A percentile compares a stretch with the other conserved stretches of the same genome.
Conservation (phyloP, 1,140 invertebrate genomes). For the Brachystomella parvula region DNA sequence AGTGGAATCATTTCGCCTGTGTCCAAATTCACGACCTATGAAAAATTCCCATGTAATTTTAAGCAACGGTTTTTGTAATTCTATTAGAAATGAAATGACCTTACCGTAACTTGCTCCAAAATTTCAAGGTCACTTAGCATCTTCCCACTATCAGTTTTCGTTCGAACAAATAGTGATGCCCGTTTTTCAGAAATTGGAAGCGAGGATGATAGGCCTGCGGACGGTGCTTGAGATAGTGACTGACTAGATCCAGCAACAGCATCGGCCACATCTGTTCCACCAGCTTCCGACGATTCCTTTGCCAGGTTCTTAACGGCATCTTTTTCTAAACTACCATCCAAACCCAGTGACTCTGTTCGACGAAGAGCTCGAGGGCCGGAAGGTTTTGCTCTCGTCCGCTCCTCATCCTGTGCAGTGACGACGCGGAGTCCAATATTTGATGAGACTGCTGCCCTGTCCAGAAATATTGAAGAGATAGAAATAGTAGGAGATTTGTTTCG, state of each 20-base stretch:
- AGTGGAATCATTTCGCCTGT: conserved; percentile 82
- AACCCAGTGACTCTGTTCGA: conserved; percentile 46
- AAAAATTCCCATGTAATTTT: conserved; percentile 23
- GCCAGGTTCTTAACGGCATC: conserved; percentile 42
- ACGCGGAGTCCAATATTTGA: conserved; percentile 36
- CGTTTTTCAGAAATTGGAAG: background rate
- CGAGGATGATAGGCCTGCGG: conserved; percentile 41
- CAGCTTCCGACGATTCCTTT: conserved; percentile 41
- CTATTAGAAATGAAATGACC: background rate
- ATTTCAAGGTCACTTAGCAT: conserved; percentile 35
- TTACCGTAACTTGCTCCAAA: conserved; percentile 38
- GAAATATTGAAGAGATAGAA: conserved; percentile 30
- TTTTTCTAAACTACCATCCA: conserved; percentile 45
- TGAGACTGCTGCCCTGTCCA: conserved; percentile 67
- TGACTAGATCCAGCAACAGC: conserved; percentile 49
- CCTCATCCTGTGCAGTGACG: conserved; percentile 52
- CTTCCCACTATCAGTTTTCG: conserved; percentile 67
- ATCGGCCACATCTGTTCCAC: conserved; percentile 50
- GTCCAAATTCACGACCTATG: conserved; percentile 79
- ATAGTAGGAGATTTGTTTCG: conserved; percentile 46
- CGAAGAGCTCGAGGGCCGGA: conserved; percentile 52
- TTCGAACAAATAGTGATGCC: conserved; percentile 43
- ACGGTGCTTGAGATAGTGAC: conserved; percentile 42
- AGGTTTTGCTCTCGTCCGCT: conserved; percentile 56
- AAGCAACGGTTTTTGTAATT: conserved; percentile 15